These are phyloP conservation scores for Cyrtonyx montezumae DNA, from an alignment of 2,113 vertebrate species.

Conservation along the genomic window DNA sequence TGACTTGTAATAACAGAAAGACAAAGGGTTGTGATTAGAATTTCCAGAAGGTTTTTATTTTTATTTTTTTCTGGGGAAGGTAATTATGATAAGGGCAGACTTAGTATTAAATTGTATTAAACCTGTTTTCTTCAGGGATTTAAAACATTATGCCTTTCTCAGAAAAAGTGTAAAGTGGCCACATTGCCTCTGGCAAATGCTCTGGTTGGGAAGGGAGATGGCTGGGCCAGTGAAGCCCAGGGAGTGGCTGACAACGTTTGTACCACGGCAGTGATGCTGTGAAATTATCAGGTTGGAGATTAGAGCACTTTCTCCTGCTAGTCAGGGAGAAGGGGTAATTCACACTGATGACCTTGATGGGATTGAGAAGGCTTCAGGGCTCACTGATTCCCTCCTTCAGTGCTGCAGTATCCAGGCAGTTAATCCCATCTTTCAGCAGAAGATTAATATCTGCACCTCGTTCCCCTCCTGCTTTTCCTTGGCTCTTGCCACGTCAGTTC, in stretches of 20 bases:
- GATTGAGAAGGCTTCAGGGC: constrained; percentile 17
- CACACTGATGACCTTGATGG: neutral
- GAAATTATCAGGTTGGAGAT: neutral
- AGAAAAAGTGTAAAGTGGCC: neutral
- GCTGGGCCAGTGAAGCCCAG: neutral
- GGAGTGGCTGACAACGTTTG: neutral
- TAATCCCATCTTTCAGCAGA: constrained; percentile 43
- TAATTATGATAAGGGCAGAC: constrained; percentile 54
- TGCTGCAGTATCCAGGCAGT: neutral
- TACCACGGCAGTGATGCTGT: neutral
- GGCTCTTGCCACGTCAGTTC: neutral
- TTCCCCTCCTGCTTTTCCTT: neutral
- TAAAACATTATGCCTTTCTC: constrained; percentile 1
- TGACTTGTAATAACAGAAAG: constrained; percentile 22
- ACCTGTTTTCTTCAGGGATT: constrained; percentile 43
- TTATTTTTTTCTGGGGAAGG: neutral
- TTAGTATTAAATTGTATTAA: constrained; percentile 39
- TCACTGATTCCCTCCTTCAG: constrained; percentile 1
- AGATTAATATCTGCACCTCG: neutral
- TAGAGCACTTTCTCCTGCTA: neutral
- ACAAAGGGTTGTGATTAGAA: constrained; percentile 18
- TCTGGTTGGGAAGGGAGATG: neutral
- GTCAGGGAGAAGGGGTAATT: neutral
- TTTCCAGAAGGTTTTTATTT: neutral
- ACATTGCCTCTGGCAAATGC: neutral